Evolutionary conservation across 2,888 invertebrate species (phyloP).

Genomic region (Epistrophe grossulariae): DNA sequence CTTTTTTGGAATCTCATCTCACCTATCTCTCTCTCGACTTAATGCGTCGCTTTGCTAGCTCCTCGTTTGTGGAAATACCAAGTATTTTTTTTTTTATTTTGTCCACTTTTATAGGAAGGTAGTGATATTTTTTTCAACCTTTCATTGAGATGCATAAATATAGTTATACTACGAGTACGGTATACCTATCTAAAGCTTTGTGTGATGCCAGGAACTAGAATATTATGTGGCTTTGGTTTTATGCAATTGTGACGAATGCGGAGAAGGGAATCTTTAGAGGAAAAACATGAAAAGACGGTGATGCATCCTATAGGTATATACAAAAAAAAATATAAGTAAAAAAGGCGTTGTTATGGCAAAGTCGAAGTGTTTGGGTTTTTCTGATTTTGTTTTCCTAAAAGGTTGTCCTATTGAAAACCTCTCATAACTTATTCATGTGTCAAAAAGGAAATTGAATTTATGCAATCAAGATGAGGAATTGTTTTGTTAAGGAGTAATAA

Average conservation of each 20-base stretch:
- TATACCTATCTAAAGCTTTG: constrained; percentile 2
- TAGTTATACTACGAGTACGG: background rate
- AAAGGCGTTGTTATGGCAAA: constrained; percentile 36
- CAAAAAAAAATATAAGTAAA: background rate
- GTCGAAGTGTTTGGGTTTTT: constrained; percentile 42
- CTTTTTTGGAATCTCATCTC: constrained; percentile 63
- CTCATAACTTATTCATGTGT: constrained; percentile 71
- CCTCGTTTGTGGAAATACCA: constrained; percentile 19
- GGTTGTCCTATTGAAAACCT: constrained; percentile 22
- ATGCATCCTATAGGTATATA: background rate
- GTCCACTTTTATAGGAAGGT: constrained; percentile 40
- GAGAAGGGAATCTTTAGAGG: too few species aligned
- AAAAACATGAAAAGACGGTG: background rate
- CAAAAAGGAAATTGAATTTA: constrained; percentile 61
- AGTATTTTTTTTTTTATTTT: constrained; percentile 34
- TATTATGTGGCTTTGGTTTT: constrained; percentile 42
- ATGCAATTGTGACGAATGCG: constrained; percentile 13
- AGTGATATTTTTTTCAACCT: constrained; percentile 63
- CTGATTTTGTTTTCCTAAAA: background rate
- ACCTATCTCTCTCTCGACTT: constrained; percentile 52
- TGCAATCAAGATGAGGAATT: constrained; percentile 54
- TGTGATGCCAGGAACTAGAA: constrained; percentile 44
- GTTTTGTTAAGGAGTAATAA: constrained; percentile 35
- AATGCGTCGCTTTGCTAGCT: background rate
- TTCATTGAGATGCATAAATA: constrained; percentile 63